phyloP scores from a whole-genome alignment of 2,113 vertebrate species.

The Ptilorrhoa leucosticta region DNA sequence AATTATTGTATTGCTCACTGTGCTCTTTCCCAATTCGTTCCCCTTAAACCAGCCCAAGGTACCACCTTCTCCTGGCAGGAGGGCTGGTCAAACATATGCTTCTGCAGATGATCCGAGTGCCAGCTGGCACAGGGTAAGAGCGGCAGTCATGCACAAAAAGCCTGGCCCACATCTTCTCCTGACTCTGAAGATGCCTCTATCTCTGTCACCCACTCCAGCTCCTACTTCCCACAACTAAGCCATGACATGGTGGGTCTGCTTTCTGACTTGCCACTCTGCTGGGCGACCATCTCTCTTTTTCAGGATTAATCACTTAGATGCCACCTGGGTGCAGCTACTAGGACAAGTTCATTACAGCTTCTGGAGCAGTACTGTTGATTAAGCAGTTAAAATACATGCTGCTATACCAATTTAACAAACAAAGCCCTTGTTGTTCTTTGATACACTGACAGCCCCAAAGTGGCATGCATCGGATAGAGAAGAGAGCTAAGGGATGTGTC shows the following conservation, averaged over 20 bases:
- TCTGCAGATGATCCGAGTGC: neutral
- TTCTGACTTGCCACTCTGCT: neutral
- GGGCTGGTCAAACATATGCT: constrained; percentile 25
- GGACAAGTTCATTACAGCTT: neutral
- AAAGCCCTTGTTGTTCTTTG: neutral
- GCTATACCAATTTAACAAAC: neutral
- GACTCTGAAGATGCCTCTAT: neutral
- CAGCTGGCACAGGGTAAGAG: neutral
- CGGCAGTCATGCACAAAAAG: neutral
- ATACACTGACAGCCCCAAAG: neutral
- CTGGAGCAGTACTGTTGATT: neutral
- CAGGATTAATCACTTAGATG: neutral
- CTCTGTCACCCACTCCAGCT: neutral
- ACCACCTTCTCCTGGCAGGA: neutral
- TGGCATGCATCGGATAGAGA: neutral
- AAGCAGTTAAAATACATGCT: neutral
- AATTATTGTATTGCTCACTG: neutral
- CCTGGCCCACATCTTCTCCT: neutral
- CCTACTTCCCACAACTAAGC: neutral
- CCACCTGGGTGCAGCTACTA: neutral
- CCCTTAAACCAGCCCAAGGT: neutral
- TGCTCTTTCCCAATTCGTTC: neutral
- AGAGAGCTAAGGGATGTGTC: neutral
- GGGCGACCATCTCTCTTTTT: neutral
- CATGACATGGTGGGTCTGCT: neutral